Base-by-base conservation (phyloP, 2,113 vertebrate species). In the Macaca mulatta region DNA sequence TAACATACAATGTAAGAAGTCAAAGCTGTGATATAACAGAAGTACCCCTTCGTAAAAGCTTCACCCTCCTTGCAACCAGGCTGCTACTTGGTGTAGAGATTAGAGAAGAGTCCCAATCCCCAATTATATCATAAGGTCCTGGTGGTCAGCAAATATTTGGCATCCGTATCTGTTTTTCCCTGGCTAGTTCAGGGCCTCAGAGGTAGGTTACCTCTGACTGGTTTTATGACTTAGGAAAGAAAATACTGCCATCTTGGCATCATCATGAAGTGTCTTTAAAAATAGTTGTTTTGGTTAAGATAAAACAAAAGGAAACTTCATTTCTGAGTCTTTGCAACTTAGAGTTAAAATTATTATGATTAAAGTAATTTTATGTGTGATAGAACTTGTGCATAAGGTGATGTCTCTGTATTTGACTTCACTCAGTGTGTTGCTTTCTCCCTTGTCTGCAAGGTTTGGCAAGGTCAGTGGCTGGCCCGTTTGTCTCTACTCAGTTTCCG, bases 131-230 rank as follows among this genome's bases (percentile, higher is more conserved):
- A 50, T 32, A 25, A 40, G 17, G 30, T 20, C 6, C 23, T 12
- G 1, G 22, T 18, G 55, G 10, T 20, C 23, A 2, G 16, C 0
- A 1, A 14, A 2, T 17, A 6, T 1, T 43, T 5, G 6, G 4
- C 8, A 0, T 32, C 55, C 43, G 1, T 5, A 1, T 22, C 1
- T 0, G 0, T 45, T 40, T 92, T 18, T 84, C n/a, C 10, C 10
- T 25, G 25, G 30, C 23, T 20, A 2, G 43, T 25, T 9, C 55
- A 27, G 32, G 59, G 16, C 12, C 0, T 0, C 43, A 43, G 55
- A 45, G 48, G 23, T 3, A 20, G 45, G 23, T 3, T 45, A 27
- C n/a, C 59, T 78, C 5, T 25, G 3, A 25, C 16, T 23, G 23
- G 6, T 45, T 69, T 74, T 11, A 64, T 8, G n/a, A 17, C 35